phyloP scores from a whole-genome alignment of 2,113 vertebrate species.

The Egretta garzetta region DNA sequence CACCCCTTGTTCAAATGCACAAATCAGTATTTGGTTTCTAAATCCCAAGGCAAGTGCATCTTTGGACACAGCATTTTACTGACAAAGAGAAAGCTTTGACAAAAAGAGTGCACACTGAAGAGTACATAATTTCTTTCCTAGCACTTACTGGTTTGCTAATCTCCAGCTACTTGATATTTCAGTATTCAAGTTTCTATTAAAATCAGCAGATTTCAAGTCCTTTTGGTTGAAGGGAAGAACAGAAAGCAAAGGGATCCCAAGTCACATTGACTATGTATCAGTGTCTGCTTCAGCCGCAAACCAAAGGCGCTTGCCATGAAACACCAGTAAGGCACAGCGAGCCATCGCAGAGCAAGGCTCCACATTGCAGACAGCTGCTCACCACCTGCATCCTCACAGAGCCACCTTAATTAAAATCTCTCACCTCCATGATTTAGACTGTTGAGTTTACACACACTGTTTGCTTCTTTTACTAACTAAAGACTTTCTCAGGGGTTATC shows the following conservation, averaged over 20 bases:
- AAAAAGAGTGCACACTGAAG: neutral
- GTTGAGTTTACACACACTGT: neutral
- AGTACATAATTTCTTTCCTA: neutral
- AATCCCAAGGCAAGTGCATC: neutral
- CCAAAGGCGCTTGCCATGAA: neutral
- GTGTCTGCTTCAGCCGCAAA: neutral
- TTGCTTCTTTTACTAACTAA: neutral
- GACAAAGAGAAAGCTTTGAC: neutral
- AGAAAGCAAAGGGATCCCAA: neutral
- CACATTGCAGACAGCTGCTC: neutral
- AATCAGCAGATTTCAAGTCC: neutral
- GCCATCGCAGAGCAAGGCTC: neutral
- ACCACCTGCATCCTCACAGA: neutral
- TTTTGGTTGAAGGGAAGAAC: neutral
- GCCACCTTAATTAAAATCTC: neutral
- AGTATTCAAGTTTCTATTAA: neutral
- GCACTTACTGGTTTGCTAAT: neutral
- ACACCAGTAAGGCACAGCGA: accelerated
- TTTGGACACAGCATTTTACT: neutral
- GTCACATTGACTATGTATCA: neutral
- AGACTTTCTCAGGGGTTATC: neutral
- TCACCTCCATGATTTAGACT: neutral
- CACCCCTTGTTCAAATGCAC: neutral
- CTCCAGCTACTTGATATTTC: neutral
- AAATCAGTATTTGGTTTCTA: neutral